Evolutionary conservation across 2,888 invertebrate genomes (phyloP), one percentile per base, ranked within the genome.

Genomic region (Fragum fragum): DNA sequence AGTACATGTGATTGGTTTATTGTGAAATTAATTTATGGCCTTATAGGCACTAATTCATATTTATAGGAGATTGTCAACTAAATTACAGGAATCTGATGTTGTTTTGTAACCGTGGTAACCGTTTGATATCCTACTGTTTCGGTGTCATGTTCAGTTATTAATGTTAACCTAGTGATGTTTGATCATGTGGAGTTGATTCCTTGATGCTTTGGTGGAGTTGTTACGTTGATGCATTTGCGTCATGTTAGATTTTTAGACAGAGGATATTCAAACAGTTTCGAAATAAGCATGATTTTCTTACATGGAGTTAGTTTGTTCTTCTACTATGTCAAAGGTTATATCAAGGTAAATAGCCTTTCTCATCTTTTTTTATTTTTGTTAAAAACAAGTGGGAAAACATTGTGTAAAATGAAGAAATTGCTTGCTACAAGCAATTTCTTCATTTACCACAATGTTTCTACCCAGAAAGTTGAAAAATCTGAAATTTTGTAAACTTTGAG

Each of bases 271-370:
- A 47, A 18, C n/a, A 47, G n/a, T 47, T 47, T 47, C 7, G 47
- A 47, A 47, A 9, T 47, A 47, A 47, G 2, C 18, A 47, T 47
- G 75, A 42, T 53, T 68, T 63, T 53, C 68, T 63, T 74, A 66
- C 23, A 23, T 63, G 53, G 32, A 47, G 18, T 47, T 47, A 47
- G 47, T n/a, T 16, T 47, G n/a, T n/a, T 47, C 5, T 5, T 47
- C 47, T 47, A 47, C 47, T 47, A 47, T 47, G 47, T 47, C 47
- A 47, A 47, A 47, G 47, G 47, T 18, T 47, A 47, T 47, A 47
- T 47, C 14, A 47, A 47, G 47, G 47, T 47, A 47, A 9, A 47
- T 3, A 5, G 16, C 47, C 14, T 47, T 47, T 47, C 18, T n/a
- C n/a, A n/a, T n/a, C n/a, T n/a, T n/a, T n/a, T n/a, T n/a, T n/a